phyloP scores from a whole-genome alignment of 2,888 invertebrate species.

The Aleiodes leptofemur region DNA sequence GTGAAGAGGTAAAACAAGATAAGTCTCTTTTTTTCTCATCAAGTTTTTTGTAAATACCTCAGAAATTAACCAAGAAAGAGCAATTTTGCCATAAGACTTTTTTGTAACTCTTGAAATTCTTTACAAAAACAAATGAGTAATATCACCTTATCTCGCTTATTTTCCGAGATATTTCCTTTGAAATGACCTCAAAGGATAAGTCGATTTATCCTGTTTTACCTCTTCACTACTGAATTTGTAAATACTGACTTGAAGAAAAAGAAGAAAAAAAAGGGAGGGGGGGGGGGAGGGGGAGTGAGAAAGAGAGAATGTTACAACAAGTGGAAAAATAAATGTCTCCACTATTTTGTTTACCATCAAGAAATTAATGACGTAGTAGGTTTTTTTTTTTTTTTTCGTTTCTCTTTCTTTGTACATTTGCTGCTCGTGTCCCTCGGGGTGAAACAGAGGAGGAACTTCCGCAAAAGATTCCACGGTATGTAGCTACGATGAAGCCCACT shows the following conservation, averaged over 20 bases:
- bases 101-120: no score
- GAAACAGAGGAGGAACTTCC: slow-evolving; percentile 17
- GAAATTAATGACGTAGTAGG: slow-evolving; percentile 1
- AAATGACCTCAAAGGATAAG: no score
- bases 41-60: no score
- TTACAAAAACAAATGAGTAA: no score
- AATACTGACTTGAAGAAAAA: background rate
- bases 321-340: background rate
- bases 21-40: no score
- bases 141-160: no score
- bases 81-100: no score
- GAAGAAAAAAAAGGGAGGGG: background rate
- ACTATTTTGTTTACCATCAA: slow-evolving; percentile 10
- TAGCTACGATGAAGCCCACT: slow-evolving; percentile 56
- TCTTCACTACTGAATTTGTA: no score
- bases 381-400: background rate
- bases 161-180: no score
- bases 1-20: background rate
- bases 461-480: slow-evolving; percentile 18
- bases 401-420: background rate
- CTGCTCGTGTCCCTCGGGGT: background rate
- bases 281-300: background rate
- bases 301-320: background rate
- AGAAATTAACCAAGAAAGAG: no score
- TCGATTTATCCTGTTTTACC: no score